Percentiles rank a stretch among this genome's conserved stretches.
Conservation (phyloP, 2,113 vertebrate species). For the Hemicordylus capensis region DNA sequence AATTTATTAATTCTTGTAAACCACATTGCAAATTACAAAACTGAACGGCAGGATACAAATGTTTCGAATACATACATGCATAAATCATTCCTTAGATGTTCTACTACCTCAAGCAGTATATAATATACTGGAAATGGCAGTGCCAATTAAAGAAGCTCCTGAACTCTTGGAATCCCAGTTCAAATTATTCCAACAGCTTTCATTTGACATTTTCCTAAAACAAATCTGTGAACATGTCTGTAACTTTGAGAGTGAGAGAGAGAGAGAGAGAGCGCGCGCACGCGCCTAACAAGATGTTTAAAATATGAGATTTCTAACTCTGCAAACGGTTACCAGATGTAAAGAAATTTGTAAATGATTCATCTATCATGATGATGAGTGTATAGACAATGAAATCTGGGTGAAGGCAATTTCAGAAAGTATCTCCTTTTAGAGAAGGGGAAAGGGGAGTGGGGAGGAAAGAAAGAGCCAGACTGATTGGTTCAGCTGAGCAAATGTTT, state of each 20-base stretch:
- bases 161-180: slow-evolving; percentile 28
- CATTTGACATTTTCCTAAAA: slow-evolving; percentile 61
- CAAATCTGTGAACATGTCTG: slow-evolving; percentile 70
- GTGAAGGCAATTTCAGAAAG: slow-evolving; percentile 68
- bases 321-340: slow-evolving; percentile 89
- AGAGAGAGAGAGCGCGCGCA: slow-evolving; percentile 44
- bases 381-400: slow-evolving; percentile 81
- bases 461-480: slow-evolving; percentile 54
- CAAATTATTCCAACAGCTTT: slow-evolving; percentile 53
- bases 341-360: slow-evolving; percentile 79
- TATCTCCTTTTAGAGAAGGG: slow-evolving; percentile 54
- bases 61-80: too few relatives aligned
- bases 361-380: slow-evolving; percentile 81
- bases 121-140: background rate
- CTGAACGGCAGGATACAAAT: background rate
- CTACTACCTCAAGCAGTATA: background rate
- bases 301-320: slow-evolving; percentile 78
- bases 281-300: slow-evolving; percentile 45
- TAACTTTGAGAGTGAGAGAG: slow-evolving; percentile 68
- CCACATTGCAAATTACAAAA: background rate
- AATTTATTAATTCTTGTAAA: background rate
- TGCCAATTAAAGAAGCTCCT: slow-evolving; percentile 42
- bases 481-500: slow-evolving; percentile 68
- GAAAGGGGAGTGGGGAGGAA: background rate
- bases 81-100: background rate